Percentiles rank a stretch among this genome's conserved stretches.
Evolutionary conservation across 2,113 vertebrate genomes (phyloP).

Genomic region (Mesocricetus auratus): DNA sequence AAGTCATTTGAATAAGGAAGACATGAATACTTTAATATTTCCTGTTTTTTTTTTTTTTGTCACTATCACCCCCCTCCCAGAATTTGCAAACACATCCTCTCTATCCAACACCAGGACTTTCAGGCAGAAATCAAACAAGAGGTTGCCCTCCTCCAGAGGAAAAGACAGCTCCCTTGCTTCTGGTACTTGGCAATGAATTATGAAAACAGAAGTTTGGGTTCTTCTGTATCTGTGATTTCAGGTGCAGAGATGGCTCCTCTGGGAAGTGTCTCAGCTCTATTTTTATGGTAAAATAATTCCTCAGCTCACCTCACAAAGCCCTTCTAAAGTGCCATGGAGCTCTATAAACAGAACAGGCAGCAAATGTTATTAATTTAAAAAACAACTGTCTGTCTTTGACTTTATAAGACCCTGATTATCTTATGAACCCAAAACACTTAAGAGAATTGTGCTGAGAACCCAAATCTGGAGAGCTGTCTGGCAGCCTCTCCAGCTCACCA

Average conservation of each 20-base stretch:
- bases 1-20: background rate
- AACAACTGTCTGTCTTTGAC: background rate
- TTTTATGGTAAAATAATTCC: background rate
- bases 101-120: background rate
- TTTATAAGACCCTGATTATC: background rate
- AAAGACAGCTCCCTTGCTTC: background rate
- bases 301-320: background rate
- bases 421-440: background rate
- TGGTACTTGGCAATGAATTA: background rate
- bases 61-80: background rate
- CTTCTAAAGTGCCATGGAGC: background rate
- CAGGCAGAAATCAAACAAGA: background rate
- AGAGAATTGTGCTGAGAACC: background rate
- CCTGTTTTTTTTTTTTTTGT: background rate
- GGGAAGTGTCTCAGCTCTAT: background rate
- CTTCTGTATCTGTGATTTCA: background rate
- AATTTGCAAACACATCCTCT: background rate
- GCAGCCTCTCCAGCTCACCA: no score
- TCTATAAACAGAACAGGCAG: background rate
- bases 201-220: background rate
- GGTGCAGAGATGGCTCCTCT: background rate
- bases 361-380: background rate
- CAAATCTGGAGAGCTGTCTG: background rate
- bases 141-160: fast-evolving
- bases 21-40: background rate